Evolutionary conservation across 2,113 vertebrate species (phyloP).

Genomic region (Ceratotherium simum): DNA sequence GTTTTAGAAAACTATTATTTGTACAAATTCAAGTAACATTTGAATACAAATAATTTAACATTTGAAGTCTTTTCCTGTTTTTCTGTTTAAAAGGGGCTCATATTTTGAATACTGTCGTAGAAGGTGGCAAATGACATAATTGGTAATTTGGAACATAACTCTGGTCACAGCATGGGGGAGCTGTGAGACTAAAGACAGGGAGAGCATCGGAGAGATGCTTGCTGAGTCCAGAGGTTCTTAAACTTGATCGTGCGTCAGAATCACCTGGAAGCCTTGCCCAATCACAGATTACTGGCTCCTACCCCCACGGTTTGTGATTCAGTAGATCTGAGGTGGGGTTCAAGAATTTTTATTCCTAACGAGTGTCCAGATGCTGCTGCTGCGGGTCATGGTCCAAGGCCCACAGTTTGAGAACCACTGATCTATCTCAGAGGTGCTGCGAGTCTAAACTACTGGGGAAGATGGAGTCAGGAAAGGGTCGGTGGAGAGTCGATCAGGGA

Average conservation of each 20-base stretch:
- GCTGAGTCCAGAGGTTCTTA: neutral
- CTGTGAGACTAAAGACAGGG: neutral
- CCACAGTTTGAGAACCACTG: neutral
- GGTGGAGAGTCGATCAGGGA: neutral
- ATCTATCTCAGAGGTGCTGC: neutral
- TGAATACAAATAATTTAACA: neutral
- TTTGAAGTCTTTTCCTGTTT: neutral
- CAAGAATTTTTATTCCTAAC: neutral
- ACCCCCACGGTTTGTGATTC: neutral
- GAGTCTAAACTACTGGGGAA: neutral
- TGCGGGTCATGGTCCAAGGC: neutral
- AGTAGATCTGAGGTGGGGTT: neutral
- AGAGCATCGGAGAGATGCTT: neutral
- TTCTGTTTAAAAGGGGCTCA: neutral
- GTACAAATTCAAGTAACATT: constrained; percentile 7
- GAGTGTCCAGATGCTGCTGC: neutral
- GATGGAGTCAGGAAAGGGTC: neutral
- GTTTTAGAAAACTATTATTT: constrained; percentile 17
- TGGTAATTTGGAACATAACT: neutral
- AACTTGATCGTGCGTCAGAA: neutral
- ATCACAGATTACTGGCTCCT: neutral
- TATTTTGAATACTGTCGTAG: neutral
- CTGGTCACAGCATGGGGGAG: neutral
- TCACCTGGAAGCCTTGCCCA: neutral
- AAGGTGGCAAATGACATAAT: neutral